Evolutionary conservation across 2,797 vertebrate genomes (phyloP).

Genomic region (Pangasius sanitwongsei): DNA sequence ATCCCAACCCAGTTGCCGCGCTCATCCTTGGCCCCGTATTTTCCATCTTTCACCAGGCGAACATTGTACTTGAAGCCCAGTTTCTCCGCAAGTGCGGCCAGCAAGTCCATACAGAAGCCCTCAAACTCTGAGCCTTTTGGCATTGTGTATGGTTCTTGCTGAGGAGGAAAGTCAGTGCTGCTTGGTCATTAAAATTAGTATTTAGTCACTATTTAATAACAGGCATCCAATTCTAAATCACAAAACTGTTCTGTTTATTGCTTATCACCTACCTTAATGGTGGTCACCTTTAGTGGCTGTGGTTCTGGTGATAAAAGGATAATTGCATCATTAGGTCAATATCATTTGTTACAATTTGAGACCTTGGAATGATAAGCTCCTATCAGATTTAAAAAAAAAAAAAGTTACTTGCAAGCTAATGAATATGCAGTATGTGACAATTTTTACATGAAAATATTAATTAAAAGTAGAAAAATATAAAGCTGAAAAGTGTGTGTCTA

Average conservation of each 20-base stretch:
- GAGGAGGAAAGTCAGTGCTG: not conserved
- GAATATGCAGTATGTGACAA: not conserved
- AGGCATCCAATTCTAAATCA: not conserved
- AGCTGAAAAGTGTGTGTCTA: not conserved
- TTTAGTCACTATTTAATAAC: not conserved
- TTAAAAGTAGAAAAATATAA: not conserved
- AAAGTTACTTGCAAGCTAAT: not conserved
- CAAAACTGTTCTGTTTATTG: not conserved
- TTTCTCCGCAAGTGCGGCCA: conserved; percentile 74
- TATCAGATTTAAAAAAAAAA: not conserved
- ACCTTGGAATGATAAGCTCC: not conserved
- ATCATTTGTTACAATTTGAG: not conserved
- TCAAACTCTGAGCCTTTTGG: conserved; percentile 74
- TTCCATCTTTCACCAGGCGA: conserved; percentile 79
- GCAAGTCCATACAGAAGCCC: conserved; percentile 85
- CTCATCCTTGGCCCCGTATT: conserved; percentile 71
- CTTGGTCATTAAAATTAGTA: not conserved
- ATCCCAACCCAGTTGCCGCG: conserved; percentile 82
- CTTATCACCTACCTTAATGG: conserved; percentile 71
- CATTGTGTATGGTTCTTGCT: conserved; percentile 85
- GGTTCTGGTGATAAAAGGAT: conserved; percentile 38
- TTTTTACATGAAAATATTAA: not conserved
- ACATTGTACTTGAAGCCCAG: conserved; percentile 80
- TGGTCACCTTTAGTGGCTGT: conserved; percentile 70
- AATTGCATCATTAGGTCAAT: not conserved